Percentiles rank a stretch among this genome's conserved stretches.
Evolutionary conservation across 2,888 invertebrate species (phyloP).

Genomic region (Euproctis similis): DNA sequence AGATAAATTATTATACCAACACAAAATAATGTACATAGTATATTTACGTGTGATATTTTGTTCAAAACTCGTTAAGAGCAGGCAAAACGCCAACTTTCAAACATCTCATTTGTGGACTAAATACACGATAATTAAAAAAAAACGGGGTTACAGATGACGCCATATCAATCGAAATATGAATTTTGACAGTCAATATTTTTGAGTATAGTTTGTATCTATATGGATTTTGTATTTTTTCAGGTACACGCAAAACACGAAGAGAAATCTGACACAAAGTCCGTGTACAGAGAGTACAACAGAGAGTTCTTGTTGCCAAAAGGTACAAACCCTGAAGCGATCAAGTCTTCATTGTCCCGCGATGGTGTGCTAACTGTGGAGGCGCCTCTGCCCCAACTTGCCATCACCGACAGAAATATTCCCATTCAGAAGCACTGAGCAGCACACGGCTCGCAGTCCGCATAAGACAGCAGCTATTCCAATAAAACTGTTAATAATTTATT

Average conservation of each 20-base stretch:
- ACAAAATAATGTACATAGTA: slow-evolving; percentile 37
- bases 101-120: slow-evolving; percentile 32
- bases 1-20: slow-evolving; percentile 39
- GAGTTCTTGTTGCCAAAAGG: slow-evolving; percentile 98
- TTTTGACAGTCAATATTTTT: slow-evolving; percentile 5
- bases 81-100: slow-evolving; percentile 49
- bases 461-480: slow-evolving; percentile 69
- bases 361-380: slow-evolving; percentile 98
- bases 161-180: slow-evolving; percentile 17
- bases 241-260: slow-evolving; percentile 99
- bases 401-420: slow-evolving; percentile 88
- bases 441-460: slow-evolving; percentile 33
- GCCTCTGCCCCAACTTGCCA: slow-evolving; percentile 90
- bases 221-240: slow-evolving; percentile 63
- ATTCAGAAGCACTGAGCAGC: slow-evolving; percentile 78
- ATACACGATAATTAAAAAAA: slow-evolving; percentile 24
- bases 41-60: slow-evolving; percentile 40
- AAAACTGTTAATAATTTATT: slow-evolving; percentile 72
- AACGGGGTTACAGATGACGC: slow-evolving; percentile 39
- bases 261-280: slow-evolving; percentile 96
- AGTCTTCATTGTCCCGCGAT: slow-evolving; percentile 96
- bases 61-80: slow-evolving; percentile 28
- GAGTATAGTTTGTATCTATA: slow-evolving; percentile 1
- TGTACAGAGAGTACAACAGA: slow-evolving; percentile 98
- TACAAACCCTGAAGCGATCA: slow-evolving; percentile 96